Evolutionary conservation across 2,113 vertebrate species (phyloP).

Genomic region (Macquaria australasica): DNA sequence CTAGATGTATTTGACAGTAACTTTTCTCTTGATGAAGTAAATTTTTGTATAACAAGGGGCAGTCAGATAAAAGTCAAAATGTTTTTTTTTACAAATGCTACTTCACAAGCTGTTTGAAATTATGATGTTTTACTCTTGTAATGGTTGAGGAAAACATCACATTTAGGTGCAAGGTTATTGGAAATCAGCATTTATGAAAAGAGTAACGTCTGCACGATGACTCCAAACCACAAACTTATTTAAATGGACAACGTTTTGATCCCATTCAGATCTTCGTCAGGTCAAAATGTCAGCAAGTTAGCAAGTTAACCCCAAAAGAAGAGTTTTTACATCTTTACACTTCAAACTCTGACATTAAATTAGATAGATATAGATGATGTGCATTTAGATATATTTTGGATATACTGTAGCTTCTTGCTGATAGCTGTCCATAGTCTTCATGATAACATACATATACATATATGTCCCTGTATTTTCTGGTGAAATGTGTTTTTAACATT

Average conservation of each 20-base stretch:
- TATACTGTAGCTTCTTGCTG: background rate
- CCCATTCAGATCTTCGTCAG: background rate
- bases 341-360: background rate
- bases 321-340: no score
- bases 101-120: background rate
- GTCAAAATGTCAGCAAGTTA: background rate
- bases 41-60: background rate
- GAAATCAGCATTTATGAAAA: background rate
- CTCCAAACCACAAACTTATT: background rate
- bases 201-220: background rate
- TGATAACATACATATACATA: background rate
- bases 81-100: background rate
- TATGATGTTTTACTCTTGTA: background rate
- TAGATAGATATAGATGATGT: background rate
- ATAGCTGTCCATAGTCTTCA: background rate
- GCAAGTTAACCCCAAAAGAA: background rate
- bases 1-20: background rate
- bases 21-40: background rate
- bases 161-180: background rate
- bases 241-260: background rate
- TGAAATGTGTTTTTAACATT: background rate
- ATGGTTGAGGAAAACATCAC: background rate
- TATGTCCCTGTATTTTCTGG: background rate
- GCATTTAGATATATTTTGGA: background rate
- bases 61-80: background rate